Evolutionary conservation across 2,113 vertebrate species (phyloP).

Genomic region (Orientallactaga bullata): DNA sequence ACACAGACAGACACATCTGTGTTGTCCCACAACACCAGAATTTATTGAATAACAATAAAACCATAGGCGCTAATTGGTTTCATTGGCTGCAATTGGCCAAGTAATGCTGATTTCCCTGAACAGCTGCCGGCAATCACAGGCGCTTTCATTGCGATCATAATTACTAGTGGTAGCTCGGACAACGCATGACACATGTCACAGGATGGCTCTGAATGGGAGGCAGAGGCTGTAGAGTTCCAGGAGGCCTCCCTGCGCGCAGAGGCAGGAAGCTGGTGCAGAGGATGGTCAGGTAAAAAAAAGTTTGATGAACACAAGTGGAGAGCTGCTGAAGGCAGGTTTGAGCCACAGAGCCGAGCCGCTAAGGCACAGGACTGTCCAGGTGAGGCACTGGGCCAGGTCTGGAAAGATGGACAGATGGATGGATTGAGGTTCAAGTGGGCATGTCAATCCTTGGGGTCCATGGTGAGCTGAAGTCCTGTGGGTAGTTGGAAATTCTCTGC

Average conservation of each 20-base stretch:
- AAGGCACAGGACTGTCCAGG: neutral
- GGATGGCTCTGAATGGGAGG: neutral
- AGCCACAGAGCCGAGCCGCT: neutral
- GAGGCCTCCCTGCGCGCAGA: neutral
- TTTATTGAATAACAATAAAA: neutral
- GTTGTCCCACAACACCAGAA: neutral
- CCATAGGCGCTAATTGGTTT: neutral
- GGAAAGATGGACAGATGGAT: neutral
- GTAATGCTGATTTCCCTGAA: neutral
- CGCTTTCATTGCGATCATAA: no score
- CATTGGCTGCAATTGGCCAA: neutral
- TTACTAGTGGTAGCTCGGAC: neutral
- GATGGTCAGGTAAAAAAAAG: neutral
- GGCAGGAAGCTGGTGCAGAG: neutral
- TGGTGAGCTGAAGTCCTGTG: no score
- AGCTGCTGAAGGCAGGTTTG: neutral
- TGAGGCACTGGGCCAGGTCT: neutral
- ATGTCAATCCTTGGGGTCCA: neutral
- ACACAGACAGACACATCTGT: neutral
- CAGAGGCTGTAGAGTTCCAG: neutral
- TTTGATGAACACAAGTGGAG: neutral
- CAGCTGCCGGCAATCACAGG: neutral
- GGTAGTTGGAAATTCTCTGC: neutral
- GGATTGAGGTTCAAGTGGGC: neutral
- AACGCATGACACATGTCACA: neutral